Evolutionary conservation across 2,797 vertebrate species (phyloP).

Genomic region (Manis crassicaudata): DNA sequence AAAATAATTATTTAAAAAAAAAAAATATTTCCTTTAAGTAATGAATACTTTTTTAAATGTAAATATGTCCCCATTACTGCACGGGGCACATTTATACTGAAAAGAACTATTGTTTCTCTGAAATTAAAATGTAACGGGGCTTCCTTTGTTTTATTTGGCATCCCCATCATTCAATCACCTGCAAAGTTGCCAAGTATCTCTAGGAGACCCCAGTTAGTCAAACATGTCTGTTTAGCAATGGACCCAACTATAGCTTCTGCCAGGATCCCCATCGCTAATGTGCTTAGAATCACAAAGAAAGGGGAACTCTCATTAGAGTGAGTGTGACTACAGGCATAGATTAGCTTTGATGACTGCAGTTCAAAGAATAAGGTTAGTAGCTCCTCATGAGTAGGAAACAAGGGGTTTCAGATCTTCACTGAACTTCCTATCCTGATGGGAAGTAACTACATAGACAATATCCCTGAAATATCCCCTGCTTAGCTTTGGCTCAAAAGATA

Average conservation of each 20-base stretch:
- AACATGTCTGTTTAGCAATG: not conserved
- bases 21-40: constrained; percentile 22
- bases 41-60: not conserved
- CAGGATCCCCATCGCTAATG: not conserved
- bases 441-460: not conserved
- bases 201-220: not conserved
- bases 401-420: not conserved
- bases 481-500: not conserved
- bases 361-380: not conserved
- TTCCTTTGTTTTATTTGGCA: not conserved
- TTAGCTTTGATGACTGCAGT: not conserved
- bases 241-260: not conserved
- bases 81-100: not conserved
- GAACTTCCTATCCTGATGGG: not conserved
- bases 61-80: not conserved
- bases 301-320: not conserved
- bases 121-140: constrained; percentile 30
- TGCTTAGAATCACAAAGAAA: not conserved
- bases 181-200: not conserved
- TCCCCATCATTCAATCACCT: not conserved
- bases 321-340: not conserved
- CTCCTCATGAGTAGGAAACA: not conserved
- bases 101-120: constrained; percentile 10
- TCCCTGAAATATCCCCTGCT: not conserved
- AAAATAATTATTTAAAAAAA: too few relatives aligned